phyloP scores from a whole-genome alignment of 2,113 vertebrate species.

The Oryzias curvinotus region DNA sequence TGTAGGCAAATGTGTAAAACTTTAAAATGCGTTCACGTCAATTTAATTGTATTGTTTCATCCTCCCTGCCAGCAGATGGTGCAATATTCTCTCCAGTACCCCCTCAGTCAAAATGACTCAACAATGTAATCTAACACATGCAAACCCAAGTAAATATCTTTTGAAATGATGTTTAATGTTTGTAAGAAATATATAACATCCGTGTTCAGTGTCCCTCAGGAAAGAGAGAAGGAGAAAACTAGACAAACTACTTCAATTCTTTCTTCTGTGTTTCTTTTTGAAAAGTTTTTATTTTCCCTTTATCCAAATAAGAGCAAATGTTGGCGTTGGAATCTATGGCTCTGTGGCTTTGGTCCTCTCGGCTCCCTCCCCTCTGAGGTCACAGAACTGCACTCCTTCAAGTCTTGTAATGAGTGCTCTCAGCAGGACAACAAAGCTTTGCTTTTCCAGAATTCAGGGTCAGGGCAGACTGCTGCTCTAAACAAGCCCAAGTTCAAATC shows the following conservation, averaged over 20 bases:
- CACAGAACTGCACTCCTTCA: constrained; percentile 61
- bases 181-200: too few species aligned
- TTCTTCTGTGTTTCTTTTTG: constrained; percentile 1
- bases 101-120: too few species aligned
- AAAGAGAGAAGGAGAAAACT: too few species aligned
- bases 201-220: too few species aligned
- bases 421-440: constrained; percentile 60
- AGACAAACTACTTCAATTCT: constrained; percentile 2
- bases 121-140: too few species aligned
- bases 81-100: too few species aligned
- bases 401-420: constrained; percentile 52
- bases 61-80: too few species aligned
- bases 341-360: constrained; percentile 57
- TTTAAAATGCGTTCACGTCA: too few species aligned
- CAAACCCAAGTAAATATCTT: too few species aligned
- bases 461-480: constrained; percentile 21
- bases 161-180: too few species aligned
- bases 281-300: background rate
- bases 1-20: too few species aligned
- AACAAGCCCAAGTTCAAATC: constrained; percentile 16
- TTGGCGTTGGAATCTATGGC: constrained; percentile 38
- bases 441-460: constrained; percentile 60
- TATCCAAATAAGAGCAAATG: background rate
- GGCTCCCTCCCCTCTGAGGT: constrained; percentile 62
- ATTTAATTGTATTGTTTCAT: too few species aligned